A percentile compares a stretch with the other conserved stretches of the same genome.
Conservation (phyloP, 35 echinoderm and acorn worm species). For the Diadema setosum region DNA sequence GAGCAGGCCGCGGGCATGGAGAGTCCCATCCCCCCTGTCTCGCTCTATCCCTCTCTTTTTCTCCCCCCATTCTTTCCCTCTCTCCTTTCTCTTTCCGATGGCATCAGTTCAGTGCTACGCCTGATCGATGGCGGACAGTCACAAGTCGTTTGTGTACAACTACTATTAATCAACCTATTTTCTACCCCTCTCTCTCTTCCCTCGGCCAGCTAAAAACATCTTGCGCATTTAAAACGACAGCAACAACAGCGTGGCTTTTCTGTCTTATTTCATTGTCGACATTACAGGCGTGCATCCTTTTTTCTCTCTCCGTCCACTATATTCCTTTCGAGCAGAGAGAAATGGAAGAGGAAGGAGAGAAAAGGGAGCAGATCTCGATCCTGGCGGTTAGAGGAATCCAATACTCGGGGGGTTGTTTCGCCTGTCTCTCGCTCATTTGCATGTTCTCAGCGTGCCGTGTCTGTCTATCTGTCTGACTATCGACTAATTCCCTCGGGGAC, state of each 20-base stretch:
- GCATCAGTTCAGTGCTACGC: not conserved
- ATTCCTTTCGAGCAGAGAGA: too few species aligned
- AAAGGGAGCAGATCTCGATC: too few species aligned
- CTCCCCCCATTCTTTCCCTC: not conserved
- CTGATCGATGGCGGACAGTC: conserved; percentile 2
- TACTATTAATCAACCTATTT: not conserved
- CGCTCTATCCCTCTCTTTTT: not conserved
- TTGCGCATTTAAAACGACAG: too few species aligned
- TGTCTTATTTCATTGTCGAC: too few species aligned
- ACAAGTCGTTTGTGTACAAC: not conserved
- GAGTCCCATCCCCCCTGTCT: not conserved
- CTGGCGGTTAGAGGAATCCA: too few species aligned
- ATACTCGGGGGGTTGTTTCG: too few species aligned
- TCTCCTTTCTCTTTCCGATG: not conserved
- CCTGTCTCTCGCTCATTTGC: too few species aligned
- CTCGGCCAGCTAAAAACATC: too few species aligned
- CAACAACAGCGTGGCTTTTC: too few species aligned
- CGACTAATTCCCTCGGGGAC: not conserved
- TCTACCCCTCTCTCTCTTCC: not conserved
- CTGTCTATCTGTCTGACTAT: not conserved
- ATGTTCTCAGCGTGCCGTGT: not conserved
- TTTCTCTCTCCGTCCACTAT: too few species aligned
- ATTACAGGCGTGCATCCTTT: too few species aligned
- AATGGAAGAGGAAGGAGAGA: too few species aligned
- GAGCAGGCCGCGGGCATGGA: not conserved